Conservation (phyloP, 2,113 vertebrate species). For the Daphoenositta chrysoptera region DNA sequence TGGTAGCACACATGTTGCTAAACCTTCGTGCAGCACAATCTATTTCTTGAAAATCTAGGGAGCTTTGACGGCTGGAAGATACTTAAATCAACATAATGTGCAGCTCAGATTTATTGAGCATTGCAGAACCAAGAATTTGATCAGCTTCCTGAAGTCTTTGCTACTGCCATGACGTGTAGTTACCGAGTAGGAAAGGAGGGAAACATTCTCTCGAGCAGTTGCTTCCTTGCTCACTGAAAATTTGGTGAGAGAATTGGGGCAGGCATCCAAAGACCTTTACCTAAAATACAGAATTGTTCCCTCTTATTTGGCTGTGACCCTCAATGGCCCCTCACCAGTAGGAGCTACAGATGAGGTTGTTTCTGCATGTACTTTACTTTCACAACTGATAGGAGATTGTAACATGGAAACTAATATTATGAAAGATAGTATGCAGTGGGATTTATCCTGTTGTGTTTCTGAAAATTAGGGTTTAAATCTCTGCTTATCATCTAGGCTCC, state of each 20-base stretch:
- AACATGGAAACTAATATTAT: neutral
- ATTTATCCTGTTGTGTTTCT: neutral
- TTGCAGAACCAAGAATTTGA: neutral
- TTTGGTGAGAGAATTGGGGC: neutral
- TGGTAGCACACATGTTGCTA: neutral
- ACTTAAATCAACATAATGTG: neutral
- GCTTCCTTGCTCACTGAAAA: neutral
- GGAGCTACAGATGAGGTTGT: neutral
- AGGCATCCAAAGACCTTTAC: neutral
- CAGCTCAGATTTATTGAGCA: neutral
- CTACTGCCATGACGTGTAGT: neutral
- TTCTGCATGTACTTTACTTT: neutral
- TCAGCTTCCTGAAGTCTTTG: neutral
- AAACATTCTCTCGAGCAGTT: neutral
- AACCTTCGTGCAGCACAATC: neutral
- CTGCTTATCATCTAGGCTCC: neutral
- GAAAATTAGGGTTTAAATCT: neutral
- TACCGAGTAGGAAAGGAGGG: neutral
- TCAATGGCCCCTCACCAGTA: neutral
- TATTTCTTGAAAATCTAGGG: slow-evolving; percentile 8
- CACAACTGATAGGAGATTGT: neutral
- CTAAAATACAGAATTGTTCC: neutral
- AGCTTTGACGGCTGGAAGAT: neutral
- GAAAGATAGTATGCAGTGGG: neutral
- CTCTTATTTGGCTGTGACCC: neutral